Percentiles rank a stretch among this genome's conserved stretches.
phyloP scores from a whole-genome alignment of 2,888 invertebrate genomes.

The Psylliodes chrysocephalus region DNA sequence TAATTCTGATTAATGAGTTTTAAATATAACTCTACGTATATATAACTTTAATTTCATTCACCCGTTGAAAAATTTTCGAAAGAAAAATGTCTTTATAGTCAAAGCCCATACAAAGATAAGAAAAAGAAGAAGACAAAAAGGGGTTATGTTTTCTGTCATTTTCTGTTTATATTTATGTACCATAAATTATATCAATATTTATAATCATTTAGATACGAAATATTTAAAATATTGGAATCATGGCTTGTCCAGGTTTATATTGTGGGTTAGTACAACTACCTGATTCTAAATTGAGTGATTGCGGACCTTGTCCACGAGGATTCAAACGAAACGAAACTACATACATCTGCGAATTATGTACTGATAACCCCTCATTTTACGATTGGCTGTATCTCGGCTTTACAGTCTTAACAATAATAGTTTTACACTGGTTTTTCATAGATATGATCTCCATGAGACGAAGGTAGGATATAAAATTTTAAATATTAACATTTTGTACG shows the following conservation, averaged over 20 bases:
- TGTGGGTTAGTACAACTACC: conserved; percentile 78
- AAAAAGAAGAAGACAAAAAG: too few relatives aligned
- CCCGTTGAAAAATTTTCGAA: too few relatives aligned
- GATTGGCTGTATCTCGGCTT: conserved; percentile 96
- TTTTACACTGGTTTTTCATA: conserved; percentile 93
- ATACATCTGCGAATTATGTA: conserved; percentile 83
- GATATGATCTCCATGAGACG: conserved; percentile 82
- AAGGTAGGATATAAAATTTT: conserved; percentile 65
- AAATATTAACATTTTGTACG: background rate
- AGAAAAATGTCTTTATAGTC: too few relatives aligned
- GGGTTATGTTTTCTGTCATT: too few relatives aligned
- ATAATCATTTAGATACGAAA: too few relatives aligned
- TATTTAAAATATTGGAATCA: conserved; percentile 16
- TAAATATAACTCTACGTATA: too few relatives aligned
- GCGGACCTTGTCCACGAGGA: conserved; percentile 89
- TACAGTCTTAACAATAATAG: conserved; percentile 88
- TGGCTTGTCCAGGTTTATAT: conserved; percentile 82
- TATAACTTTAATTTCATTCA: too few relatives aligned
- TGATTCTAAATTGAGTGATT: conserved; percentile 81
- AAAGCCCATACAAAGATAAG: too few relatives aligned
- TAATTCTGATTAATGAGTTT: too few relatives aligned
- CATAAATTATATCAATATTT: too few relatives aligned
- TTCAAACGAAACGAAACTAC: conserved; percentile 78
- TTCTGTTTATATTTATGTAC: too few relatives aligned
- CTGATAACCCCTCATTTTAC: conserved; percentile 80